These are phyloP conservation scores for Protophormia terraenovae DNA, from an alignment of 2,888 invertebrate species.

Conservation along the genomic window DNA sequence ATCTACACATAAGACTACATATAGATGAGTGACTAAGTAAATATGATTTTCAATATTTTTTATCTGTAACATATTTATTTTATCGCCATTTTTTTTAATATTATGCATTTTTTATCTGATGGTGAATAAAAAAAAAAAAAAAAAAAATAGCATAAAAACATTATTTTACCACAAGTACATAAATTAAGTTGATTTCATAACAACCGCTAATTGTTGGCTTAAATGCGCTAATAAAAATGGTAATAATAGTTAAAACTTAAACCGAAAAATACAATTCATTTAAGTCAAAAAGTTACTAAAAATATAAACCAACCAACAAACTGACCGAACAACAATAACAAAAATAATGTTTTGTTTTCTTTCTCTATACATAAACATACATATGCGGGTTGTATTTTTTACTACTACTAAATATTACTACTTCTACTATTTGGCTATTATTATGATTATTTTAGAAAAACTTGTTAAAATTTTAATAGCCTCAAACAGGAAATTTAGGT, in stretches of 20 bases:
- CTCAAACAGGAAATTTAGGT: constrained; percentile 21
- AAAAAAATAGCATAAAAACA: too few species aligned
- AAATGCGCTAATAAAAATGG: constrained; percentile 66
- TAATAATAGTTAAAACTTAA: constrained; percentile 64
- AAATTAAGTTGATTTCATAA: constrained; percentile 67
- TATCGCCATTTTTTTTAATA: constrained; percentile 24
- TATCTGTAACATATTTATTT: constrained; percentile 55
- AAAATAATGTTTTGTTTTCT: constrained; percentile 28
- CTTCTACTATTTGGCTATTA: background rate
- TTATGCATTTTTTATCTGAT: background rate
- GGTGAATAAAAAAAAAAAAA: background rate
- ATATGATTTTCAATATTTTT: background rate
- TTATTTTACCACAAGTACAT: constrained; percentile 60
- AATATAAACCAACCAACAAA: constrained; percentile 40
- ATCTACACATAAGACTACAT: background rate
- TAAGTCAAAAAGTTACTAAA: constrained; percentile 57
- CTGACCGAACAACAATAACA: constrained; percentile 26
- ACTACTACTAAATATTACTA: background rate
- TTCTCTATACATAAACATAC: too few species aligned
- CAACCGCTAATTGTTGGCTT: constrained; percentile 68
- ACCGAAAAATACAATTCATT: constrained; percentile 52
- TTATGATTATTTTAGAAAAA: constrained; percentile 54
- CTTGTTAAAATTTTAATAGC: constrained; percentile 51
- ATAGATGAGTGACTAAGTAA: constrained; percentile 9
- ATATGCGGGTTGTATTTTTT: too few species aligned